Conservation (phyloP, 2,113 vertebrate genomes). For the Ammodytes marinus region DNA sequence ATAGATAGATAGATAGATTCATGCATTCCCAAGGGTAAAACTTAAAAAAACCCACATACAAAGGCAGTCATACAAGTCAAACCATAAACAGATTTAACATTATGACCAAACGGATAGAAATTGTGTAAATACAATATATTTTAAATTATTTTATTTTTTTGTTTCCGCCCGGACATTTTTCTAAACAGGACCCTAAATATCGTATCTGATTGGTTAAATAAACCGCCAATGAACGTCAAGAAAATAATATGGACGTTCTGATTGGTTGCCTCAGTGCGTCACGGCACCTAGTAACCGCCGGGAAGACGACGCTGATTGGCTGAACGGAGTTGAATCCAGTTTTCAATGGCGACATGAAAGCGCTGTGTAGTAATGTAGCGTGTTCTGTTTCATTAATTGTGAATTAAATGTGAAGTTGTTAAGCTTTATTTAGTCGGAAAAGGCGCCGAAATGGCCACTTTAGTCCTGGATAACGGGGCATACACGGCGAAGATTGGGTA, state of each 20-base stretch:
- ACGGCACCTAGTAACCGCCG: rapidly evolving
- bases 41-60: no score
- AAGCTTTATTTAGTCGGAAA: not conserved
- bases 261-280: constrained; percentile 6
- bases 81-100: no score
- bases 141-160: no score
- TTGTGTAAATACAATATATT: no score
- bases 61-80: no score
- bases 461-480: constrained; percentile 96
- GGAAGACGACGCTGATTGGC: constrained; percentile 4
- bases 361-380: not conserved
- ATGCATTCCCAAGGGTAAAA: no score
- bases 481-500: constrained; percentile 96
- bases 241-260: not conserved
- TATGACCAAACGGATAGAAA: no score
- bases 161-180: constrained; percentile 46
- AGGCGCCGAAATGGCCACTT: constrained; percentile 86
- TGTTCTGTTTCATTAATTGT: not conserved
- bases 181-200: not conserved
- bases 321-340: rapidly evolving
- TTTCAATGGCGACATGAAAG: constrained; percentile 1
- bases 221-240: not conserved
- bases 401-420: not conserved
- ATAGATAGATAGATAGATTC: no score
- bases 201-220: constrained; percentile 42